phyloP scores from a whole-genome alignment of 2,888 invertebrate genomes.

The Pterostichus niger region DNA sequence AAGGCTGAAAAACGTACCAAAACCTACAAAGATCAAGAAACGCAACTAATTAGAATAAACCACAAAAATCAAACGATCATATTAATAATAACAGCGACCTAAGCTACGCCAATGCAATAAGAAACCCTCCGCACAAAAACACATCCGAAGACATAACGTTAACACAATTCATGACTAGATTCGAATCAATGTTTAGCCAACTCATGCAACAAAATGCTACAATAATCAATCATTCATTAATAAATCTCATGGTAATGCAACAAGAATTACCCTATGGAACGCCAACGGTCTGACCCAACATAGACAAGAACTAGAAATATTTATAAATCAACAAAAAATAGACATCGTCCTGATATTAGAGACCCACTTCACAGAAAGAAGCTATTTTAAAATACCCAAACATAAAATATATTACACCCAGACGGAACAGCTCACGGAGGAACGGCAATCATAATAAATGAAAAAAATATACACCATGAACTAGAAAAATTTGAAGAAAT shows the following conservation, averaged over 20 bases:
- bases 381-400: slow-evolving; percentile 63
- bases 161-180: slow-evolving; percentile 35
- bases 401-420: slow-evolving; percentile 65
- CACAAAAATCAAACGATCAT: neutral
- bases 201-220: slow-evolving; percentile 67
- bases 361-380: slow-evolving; percentile 68
- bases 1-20: slow-evolving; percentile 57
- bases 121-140: neutral
- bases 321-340: slow-evolving; percentile 67
- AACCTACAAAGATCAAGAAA: slow-evolving; percentile 49
- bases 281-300: slow-evolving; percentile 67
- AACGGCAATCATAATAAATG: slow-evolving; percentile 66
- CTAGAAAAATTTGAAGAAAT: slow-evolving; percentile 36
- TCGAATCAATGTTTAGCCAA: slow-evolving; percentile 53
- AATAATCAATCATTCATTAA: slow-evolving; percentile 67
- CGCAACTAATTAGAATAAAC: neutral
- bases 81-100: neutral
- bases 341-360: slow-evolving; percentile 67
- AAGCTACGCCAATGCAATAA: neutral
- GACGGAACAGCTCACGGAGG: slow-evolving; percentile 63
- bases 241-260: too few species aligned
- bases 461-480: slow-evolving; percentile 62
- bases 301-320: slow-evolving; percentile 66
- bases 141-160: neutral
- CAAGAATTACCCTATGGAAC: slow-evolving; percentile 67